Percentiles rank a stretch among this genome's conserved stretches.
phyloP scores from a whole-genome alignment of 2,113 vertebrate species.

The Neogobius melanostomus region DNA sequence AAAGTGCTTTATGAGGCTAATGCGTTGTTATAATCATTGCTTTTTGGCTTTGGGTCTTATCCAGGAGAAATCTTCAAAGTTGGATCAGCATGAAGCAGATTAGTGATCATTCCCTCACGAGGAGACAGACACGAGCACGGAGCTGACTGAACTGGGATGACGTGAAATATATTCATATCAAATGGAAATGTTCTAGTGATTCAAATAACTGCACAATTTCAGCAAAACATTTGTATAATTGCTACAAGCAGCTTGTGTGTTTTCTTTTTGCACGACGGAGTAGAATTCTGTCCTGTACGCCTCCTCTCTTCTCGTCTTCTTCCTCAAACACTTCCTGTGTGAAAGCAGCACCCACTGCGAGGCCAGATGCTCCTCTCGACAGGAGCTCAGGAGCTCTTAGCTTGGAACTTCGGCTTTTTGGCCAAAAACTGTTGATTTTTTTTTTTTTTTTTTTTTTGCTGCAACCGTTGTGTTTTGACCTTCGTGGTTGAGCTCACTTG shows the following conservation, averaged over 20 bases:
- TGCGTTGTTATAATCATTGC: neutral
- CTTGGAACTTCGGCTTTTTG: conserved; percentile 30
- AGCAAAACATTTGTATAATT: no score
- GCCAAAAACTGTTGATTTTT: conserved; percentile 22
- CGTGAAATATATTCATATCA: no score
- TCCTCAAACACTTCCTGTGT: conserved; percentile 56
- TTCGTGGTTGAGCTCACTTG: no score
- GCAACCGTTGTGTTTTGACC: no score
- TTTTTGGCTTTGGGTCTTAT: conserved; percentile 1
- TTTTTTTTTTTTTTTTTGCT: neutral
- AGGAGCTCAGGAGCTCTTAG: conserved; percentile 47
- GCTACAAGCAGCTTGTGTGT: neutral
- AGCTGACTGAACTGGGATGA: no score
- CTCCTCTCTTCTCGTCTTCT: conserved; percentile 18
- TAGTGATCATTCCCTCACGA: neutral
- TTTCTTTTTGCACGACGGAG: neutral
- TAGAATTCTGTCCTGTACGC: conserved; percentile 3
- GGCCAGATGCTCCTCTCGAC: conserved; percentile 65
- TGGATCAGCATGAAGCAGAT: conserved; percentile 3
- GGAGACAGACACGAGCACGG: no score
- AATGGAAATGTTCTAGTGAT: no score
- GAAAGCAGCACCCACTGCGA: conserved; percentile 48
- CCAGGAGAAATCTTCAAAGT: conserved; percentile 10
- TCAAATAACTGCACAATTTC: neutral
- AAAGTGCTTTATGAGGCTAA: no score